Evolutionary conservation across 2,797 vertebrate genomes (phyloP).

Genomic region (Pipistrellus pygmaeus): DNA sequence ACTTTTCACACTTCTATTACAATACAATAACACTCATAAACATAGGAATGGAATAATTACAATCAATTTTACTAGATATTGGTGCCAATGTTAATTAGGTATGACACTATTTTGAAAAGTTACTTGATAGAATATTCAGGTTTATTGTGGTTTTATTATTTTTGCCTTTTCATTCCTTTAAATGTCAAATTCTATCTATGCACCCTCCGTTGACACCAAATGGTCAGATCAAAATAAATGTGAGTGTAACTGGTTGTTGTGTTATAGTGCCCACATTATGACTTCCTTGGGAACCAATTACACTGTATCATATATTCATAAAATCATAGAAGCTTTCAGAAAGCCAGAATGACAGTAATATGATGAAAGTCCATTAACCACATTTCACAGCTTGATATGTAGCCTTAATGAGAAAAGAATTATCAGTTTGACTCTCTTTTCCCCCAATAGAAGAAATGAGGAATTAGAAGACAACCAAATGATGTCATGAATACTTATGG

Average conservation of each 20-base stretch:
- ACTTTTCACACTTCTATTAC: background rate
- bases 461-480: background rate
- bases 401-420: constrained; percentile 50
- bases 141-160: background rate
- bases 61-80: background rate
- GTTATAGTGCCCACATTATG: background rate
- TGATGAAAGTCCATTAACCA: background rate
- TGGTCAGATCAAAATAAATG: background rate
- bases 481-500: background rate
- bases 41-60: background rate
- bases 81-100: background rate
- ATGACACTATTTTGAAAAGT: background rate
- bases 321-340: background rate
- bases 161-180: background rate
- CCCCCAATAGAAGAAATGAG: background rate
- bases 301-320: background rate
- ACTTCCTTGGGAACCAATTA: background rate
- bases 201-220: background rate
- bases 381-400: background rate
- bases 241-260: background rate
- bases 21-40: background rate
- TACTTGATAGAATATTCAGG: background rate
- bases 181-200: background rate
- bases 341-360: background rate
- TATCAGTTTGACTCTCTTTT: background rate